These are phyloP conservation scores for Nomada fucata DNA, from an alignment of 2,888 invertebrate species.

Conservation along the genomic window DNA sequence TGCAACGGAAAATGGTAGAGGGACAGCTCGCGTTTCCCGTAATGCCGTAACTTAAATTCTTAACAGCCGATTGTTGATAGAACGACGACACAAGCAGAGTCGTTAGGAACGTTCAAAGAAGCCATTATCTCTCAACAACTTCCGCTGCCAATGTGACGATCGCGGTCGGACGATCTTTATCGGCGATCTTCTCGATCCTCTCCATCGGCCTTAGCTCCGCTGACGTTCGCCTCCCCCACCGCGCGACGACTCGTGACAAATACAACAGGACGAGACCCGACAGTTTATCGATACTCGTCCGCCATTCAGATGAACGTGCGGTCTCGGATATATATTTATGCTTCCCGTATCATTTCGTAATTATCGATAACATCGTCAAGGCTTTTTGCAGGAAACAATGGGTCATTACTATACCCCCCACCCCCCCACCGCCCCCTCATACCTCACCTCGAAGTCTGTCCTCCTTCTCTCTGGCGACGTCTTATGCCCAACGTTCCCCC, in stretches of 20 bases:
- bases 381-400: constrained; percentile 83
- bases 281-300: constrained; percentile 81
- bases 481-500: neutral
- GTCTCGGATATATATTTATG: constrained; percentile 81
- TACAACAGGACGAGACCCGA: constrained; percentile 79
- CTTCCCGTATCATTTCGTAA: constrained; percentile 84
- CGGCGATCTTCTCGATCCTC: constrained; percentile 66
- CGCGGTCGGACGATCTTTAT: constrained; percentile 69
- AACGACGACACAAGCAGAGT: constrained; percentile 51
- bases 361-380: constrained; percentile 84
- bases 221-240: constrained; percentile 15
- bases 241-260: constrained; percentile 74
- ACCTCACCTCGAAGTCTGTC: constrained; percentile 49
- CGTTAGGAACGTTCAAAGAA: constrained; percentile 65
- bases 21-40: constrained; percentile 63
- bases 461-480: constrained; percentile 26
- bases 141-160: constrained; percentile 70
- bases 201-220: constrained; percentile 41
- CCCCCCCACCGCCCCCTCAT: too few relatives aligned
- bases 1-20: constrained; percentile 44
- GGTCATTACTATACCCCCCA: constrained; percentile 80
- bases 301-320: constrained; percentile 74
- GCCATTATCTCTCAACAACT: constrained; percentile 70
- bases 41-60: constrained; percentile 48
- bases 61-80: constrained; percentile 54